Percentiles rank a stretch among this genome's conserved stretches.
Evolutionary conservation across 2,113 vertebrate species (phyloP).

Genomic region (Alectura lathami): DNA sequence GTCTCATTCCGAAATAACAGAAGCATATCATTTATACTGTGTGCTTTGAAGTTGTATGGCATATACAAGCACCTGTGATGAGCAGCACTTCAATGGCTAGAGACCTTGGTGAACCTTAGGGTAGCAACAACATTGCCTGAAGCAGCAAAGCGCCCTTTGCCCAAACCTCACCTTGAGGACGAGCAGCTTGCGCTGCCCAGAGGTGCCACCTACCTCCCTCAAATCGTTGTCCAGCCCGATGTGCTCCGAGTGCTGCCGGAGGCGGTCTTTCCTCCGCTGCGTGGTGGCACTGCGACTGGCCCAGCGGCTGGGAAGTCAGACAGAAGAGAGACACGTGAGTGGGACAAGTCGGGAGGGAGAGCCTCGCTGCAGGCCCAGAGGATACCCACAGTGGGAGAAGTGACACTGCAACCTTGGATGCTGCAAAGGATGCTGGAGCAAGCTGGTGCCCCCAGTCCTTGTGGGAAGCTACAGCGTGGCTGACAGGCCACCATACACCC

Average conservation of each 20-base stretch:
- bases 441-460: background rate
- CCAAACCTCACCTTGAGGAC: background rate
- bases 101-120: background rate
- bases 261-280: slow-evolving; percentile 84
- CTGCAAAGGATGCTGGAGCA: rapidly evolving
- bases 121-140: background rate
- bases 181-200: background rate
- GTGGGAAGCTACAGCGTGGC: background rate
- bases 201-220: slow-evolving; percentile 83
- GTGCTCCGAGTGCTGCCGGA: slow-evolving; percentile 83
- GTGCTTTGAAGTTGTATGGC: background rate
- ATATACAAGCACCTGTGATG: background rate
- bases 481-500: no score
- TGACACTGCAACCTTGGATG: background rate
- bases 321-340: background rate
- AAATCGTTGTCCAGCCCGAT: slow-evolving; percentile 85
- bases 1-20: background rate
- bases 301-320: slow-evolving; percentile 80
- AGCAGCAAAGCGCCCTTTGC: background rate
- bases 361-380: background rate
- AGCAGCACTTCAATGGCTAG: background rate
- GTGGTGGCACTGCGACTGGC: slow-evolving; percentile 84
- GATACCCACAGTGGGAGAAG: background rate
- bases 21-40: background rate
- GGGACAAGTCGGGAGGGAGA: background rate